phyloP scores from a whole-genome alignment of 2,797 vertebrate species.

The Cyprinodon diabolis region DNA sequence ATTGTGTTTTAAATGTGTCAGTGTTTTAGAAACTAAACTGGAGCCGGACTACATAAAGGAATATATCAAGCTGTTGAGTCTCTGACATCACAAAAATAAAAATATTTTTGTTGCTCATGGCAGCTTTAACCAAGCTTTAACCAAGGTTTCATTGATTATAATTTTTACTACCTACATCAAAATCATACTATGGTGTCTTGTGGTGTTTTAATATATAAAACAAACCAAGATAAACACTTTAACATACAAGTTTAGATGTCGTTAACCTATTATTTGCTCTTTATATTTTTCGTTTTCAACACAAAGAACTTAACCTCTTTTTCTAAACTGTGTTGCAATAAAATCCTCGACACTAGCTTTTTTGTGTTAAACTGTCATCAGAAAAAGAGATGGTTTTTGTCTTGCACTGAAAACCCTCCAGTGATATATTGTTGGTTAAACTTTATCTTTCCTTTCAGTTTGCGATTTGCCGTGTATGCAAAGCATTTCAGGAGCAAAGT shows the following conservation, averaged over 20 bases:
- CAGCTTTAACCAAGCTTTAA: not conserved
- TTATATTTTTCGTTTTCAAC: not conserved
- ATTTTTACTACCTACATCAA: no score
- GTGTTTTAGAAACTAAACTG: not conserved
- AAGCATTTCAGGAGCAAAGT: conserved; percentile 23
- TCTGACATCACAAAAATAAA: not conserved
- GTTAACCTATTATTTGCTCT: not conserved
- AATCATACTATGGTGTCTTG: not conserved
- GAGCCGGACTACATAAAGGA: not conserved
- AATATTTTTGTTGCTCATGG: not conserved
- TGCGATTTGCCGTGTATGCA: conserved; percentile 27
- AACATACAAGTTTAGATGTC: not conserved
- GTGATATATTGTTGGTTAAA: conserved; percentile 6
- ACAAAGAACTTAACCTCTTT: not conserved
- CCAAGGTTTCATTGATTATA: not conserved
- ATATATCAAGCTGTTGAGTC: not conserved
- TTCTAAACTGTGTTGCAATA: not conserved
- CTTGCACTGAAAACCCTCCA: not conserved
- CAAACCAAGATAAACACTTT: not conserved
- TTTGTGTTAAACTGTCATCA: not conserved
- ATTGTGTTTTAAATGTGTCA: no score
- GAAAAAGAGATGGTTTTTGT: not conserved
- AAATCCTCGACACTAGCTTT: not conserved
- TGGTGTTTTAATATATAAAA: not conserved
- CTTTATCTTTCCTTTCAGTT: conserved; percentile 34